Conservation (phyloP, 2,113 vertebrate species). For the Gasterosteus nipponicus region DNA sequence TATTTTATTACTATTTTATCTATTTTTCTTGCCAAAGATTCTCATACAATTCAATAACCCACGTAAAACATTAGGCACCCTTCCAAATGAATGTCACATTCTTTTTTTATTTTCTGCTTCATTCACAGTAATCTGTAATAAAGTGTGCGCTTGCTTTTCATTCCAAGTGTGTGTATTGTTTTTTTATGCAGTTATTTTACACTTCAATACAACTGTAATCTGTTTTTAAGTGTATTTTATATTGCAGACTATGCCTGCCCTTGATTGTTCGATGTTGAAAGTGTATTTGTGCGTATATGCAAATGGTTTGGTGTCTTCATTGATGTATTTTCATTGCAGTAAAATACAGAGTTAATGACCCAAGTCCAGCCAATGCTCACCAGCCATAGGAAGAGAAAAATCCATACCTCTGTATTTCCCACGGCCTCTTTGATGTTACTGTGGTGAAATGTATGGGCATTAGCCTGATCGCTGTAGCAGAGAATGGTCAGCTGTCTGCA, state of each 20-base stretch:
- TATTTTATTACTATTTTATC: too few relatives aligned
- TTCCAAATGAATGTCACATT: slow-evolving; percentile 28
- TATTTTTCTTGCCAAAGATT: slow-evolving; percentile 41
- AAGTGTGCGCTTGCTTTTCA: slow-evolving; percentile 31
- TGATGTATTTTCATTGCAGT: slow-evolving; percentile 20
- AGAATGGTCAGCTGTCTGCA: not conserved
- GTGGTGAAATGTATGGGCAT: not conserved
- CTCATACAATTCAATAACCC: slow-evolving; percentile 45
- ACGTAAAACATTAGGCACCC: slow-evolving; percentile 33
- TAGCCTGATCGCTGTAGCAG: not conserved
- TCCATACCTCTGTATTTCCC: slow-evolving; percentile 19
- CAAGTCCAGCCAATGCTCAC: slow-evolving; percentile 33
- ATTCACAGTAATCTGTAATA: slow-evolving; percentile 37
- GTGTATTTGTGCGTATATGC: slow-evolving; percentile 3
- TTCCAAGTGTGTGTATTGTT: slow-evolving; percentile 24
- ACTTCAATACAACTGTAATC: slow-evolving; percentile 9
- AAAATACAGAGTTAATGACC: slow-evolving; percentile 54
- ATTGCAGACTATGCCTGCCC: not conserved
- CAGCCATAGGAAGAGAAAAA: slow-evolving; percentile 1
- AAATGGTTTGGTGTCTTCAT: not conserved
- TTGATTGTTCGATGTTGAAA: not conserved
- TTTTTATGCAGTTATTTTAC: slow-evolving; percentile 28
- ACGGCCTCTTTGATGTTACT: slow-evolving; percentile 5
- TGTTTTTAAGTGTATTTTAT: not conserved
- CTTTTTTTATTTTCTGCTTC: slow-evolving; percentile 26